Evolutionary conservation across 2,888 invertebrate species (phyloP).

Genomic region (Dicyrtomina minuta): DNA sequence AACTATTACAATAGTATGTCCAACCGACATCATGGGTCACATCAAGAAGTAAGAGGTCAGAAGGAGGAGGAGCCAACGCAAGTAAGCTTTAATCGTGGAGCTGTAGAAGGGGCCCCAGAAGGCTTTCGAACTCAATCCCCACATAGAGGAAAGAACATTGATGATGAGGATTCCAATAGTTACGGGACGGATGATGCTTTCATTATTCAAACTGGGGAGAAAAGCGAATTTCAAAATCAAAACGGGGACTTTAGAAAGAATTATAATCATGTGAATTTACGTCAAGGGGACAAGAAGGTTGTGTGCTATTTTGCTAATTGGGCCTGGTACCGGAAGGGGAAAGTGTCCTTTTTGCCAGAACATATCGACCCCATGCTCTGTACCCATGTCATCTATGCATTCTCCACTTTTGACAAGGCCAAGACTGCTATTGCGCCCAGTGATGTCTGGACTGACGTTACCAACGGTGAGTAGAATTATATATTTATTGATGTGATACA

Average conservation of each 20-base stretch:
- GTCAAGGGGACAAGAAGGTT: too few relatives aligned
- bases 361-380: conserved; percentile 78
- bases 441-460: conserved; percentile 84
- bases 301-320: conserved; percentile 88
- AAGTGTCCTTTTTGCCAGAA: conserved; percentile 83
- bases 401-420: conserved; percentile 80
- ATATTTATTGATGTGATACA: too few relatives aligned
- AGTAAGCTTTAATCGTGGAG: conserved; percentile 50
- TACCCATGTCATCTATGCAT: conserved; percentile 86
- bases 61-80: too few relatives aligned
- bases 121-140: too few relatives aligned
- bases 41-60: too few relatives aligned
- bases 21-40: too few relatives aligned
- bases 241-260: neutral
- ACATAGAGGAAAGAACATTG: too few relatives aligned
- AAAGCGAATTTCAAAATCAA: neutral
- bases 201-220: too few relatives aligned
- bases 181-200: conserved; percentile 5
- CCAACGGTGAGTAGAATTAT: conserved; percentile 67
- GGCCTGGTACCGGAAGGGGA: conserved; percentile 80
- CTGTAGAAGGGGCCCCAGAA: conserved; percentile 42
- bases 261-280: neutral
- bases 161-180: neutral
- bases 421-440: conserved; percentile 75
- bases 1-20: too few relatives aligned